Evolutionary conservation across 2,113 vertebrate species (phyloP).

Genomic region (Gobio gobio): DNA sequence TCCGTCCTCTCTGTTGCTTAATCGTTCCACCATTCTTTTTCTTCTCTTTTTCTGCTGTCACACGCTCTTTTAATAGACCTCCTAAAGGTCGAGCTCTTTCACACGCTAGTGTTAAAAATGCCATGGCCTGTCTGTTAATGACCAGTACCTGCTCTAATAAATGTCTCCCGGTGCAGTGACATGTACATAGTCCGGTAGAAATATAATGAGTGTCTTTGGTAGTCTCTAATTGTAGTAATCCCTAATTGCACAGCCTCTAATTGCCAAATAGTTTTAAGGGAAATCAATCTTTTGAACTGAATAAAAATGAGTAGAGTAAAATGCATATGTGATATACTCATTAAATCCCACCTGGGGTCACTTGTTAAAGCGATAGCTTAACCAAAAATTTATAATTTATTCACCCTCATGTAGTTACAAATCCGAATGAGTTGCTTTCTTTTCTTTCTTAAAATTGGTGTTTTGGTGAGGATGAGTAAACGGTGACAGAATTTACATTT

Average conservation of each 20-base stretch:
- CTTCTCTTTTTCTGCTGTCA: conserved; percentile 59
- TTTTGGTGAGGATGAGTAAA: too few species aligned
- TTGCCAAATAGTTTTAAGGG: conserved; percentile 44
- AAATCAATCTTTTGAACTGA: conserved; percentile 46
- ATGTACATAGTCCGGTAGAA: conserved; percentile 60
- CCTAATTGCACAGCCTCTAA: conserved; percentile 10
- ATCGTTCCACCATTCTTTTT: conserved; percentile 61
- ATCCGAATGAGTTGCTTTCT: not conserved
- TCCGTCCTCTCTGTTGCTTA: conserved; percentile 55
- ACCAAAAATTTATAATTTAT: not conserved
- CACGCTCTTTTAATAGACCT: conserved; percentile 73
- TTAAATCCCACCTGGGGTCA: too few species aligned
- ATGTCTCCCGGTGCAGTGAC: conserved; percentile 59
- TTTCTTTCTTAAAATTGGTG: too few species aligned
- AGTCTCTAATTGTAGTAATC: conserved; percentile 41
- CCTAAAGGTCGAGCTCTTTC: conserved; percentile 77
- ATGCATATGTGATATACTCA: not conserved
- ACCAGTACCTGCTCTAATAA: conserved; percentile 69
- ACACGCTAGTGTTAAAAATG: conserved; percentile 75
- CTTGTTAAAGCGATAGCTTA: not conserved
- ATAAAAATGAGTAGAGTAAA: conserved; percentile 12
- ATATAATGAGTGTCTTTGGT: conserved; percentile 64
- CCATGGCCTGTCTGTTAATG: conserved; percentile 76
- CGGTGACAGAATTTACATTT: not conserved
- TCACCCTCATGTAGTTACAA: not conserved